These are phyloP conservation scores for Darevskia mixta DNA, from an alignment of 2,797 vertebrate genomes.

Conservation along the genomic window DNA sequence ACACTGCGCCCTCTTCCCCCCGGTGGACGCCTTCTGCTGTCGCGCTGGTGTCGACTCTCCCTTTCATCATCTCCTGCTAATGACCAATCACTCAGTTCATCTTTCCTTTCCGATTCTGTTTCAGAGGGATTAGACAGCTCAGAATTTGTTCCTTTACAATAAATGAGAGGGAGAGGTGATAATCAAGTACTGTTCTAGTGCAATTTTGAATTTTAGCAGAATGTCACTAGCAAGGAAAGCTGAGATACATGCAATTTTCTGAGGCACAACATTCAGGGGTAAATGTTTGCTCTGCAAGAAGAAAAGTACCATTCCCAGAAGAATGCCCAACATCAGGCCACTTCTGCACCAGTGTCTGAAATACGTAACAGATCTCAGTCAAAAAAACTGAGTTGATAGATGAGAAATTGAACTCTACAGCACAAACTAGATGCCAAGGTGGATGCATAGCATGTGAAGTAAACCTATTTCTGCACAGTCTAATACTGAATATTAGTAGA, in stretches of 20 bases:
- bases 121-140: slow-evolving; percentile 97
- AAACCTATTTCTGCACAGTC: background rate
- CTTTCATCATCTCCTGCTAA: slow-evolving; percentile 92
- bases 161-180: slow-evolving; percentile 18
- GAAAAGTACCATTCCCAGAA: background rate
- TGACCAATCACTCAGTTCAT: slow-evolving; percentile 98
- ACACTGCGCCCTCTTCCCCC: slow-evolving; percentile 90
- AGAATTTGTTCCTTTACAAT: slow-evolving; percentile 90
- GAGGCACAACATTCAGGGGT: background rate
- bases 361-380: background rate
- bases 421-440: background rate
- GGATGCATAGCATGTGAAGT: background rate
- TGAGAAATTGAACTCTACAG: background rate
- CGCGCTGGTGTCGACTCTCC: slow-evolving; percentile 83
- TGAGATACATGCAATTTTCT: background rate
- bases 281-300: background rate
- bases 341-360: background rate
- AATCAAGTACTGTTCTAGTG: background rate
- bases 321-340: background rate
- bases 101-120: slow-evolving; percentile 95
- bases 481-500: background rate
- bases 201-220: background rate
- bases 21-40: slow-evolving; percentile 84
- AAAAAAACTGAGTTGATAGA: background rate
- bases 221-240: background rate